Conservation (phyloP, 2,797 vertebrate species). For the Pipistrellus pygmaeus region DNA sequence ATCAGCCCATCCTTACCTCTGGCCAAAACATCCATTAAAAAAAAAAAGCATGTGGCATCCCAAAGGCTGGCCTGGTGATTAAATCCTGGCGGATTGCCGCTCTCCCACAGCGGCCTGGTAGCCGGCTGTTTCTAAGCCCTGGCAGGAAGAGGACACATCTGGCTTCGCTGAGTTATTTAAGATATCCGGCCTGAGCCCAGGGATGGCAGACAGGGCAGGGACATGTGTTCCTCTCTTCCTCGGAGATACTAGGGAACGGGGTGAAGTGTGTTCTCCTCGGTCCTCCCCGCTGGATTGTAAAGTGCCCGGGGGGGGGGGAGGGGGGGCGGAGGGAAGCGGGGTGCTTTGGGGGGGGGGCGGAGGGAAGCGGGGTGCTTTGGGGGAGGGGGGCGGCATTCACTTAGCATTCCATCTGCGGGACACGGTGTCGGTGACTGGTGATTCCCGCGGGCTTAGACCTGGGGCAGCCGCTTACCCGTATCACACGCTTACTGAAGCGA, state of each 20-base stretch:
- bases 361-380: no score
- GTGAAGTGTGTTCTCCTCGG: not conserved
- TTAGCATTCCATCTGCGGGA: not conserved
- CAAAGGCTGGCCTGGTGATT: constrained; percentile 18
- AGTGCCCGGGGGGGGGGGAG: not conserved
- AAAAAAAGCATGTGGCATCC: not conserved
- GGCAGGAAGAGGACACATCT: constrained; percentile 66
- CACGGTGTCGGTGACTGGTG: not conserved
- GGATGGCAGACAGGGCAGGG: constrained; percentile 51
- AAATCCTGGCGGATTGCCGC: constrained; percentile 46
- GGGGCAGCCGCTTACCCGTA: constrained; percentile 6
- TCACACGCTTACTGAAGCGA: constrained; percentile 59
- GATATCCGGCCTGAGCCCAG: constrained; percentile 25
- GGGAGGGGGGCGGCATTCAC: no score
- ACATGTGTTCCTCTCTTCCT: constrained; percentile 54
- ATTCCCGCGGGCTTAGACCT: not conserved
- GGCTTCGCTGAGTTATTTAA: constrained; percentile 63
- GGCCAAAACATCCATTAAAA: not conserved
- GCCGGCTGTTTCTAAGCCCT: constrained; percentile 60
- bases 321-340: no score
- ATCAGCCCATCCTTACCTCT: not conserved
- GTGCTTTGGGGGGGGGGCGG: no score
- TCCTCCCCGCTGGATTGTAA: not conserved
- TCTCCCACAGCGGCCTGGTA: constrained; percentile 59
- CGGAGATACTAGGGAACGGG: not conserved